Base-by-base conservation (phyloP, 30 jellyfish, hydroid and myxozoan genomes). In the Hydra vulgaris region DNA sequence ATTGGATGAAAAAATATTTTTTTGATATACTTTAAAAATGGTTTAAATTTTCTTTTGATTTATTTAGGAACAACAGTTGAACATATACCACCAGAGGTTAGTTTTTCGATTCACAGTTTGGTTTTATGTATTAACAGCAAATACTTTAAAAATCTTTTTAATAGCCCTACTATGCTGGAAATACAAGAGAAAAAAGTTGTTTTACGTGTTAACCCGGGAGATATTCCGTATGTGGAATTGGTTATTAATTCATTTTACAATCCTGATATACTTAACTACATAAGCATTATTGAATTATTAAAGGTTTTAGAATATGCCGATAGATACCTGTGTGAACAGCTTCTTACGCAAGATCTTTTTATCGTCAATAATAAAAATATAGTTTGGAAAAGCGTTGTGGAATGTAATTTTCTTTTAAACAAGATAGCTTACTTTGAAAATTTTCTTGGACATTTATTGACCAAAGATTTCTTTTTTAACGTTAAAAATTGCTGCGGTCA, bases 21-120 rank as follows among this genome's bases (percentile, higher is more conserved):
- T n/a, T n/a, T n/a, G n/a, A n/a, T n/a, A n/a, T n/a, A n/a, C n/a
- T n/a, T n/a, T n/a, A n/a, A n/a, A n/a, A n/a, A n/a, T n/a, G n/a
- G n/a, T n/a, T n/a, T n/a, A n/a, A n/a, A n/a, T n/a, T n/a, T n/a
- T n/a, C n/a, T n/a, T n/a, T n/a, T n/a, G n/a, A n/a, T n/a, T n/a
- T n/a, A n/a, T n/a, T n/a, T n/a, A n/a, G n/a, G n/a, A n/a, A n/a
- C n/a, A n/a, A n/a, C n/a, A n/a, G n/a, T n/a, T n/a, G n/a, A n/a
- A n/a, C n/a, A n/a, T n/a, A n/a, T n/a, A n/a, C n/a, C n/a, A n/a
- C n/a, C n/a, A n/a, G n/a, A n/a, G n/a, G n/a, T n/a, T n/a, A 56
- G 71, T 68, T 80, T 80, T 23, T 84, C 87, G 1, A 84, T 80
- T 19, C 87, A 80, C 84, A 27, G 81, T 0, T 52, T 80, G 18